Percentiles rank a stretch among this genome's conserved stretches.
These are phyloP conservation scores for Eulemur rufifrons DNA, from an alignment of 2,113 vertebrate genomes.

Conservation along the genomic window DNA sequence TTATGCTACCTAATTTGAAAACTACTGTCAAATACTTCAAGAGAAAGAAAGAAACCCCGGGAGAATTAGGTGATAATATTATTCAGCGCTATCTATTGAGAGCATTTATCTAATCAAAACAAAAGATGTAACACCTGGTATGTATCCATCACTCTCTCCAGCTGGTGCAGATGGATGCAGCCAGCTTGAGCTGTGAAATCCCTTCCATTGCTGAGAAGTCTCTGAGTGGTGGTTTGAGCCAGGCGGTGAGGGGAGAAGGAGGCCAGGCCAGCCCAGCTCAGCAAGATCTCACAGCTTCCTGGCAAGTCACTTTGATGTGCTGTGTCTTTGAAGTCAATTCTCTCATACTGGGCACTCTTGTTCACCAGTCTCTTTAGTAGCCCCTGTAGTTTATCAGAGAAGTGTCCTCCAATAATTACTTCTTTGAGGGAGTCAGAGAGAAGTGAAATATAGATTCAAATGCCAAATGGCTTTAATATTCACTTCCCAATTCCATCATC, in stretches of 20 bases:
- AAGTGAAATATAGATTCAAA: not conserved
- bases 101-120: constrained; percentile 70
- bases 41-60: constrained; percentile 9
- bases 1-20: constrained; percentile 58
- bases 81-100: constrained; percentile 63
- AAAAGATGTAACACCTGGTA: constrained; percentile 56
- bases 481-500: no score
- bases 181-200: not conserved
- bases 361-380: not conserved
- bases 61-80: constrained; percentile 66
- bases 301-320: constrained; percentile 56
- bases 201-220: not conserved
- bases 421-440: constrained; percentile 20
- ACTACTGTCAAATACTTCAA: constrained; percentile 56
- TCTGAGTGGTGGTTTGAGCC: not conserved
- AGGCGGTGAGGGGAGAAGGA: not conserved
- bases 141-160: not conserved
- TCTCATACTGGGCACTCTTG: constrained; percentile 13
- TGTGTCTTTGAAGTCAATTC: constrained; percentile 61
- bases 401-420: constrained; percentile 38
- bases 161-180: constrained; percentile 22
- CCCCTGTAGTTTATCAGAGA: not conserved
- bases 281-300: not conserved
- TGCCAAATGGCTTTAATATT: no score
- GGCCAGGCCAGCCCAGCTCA: not conserved